These are phyloP conservation scores for Sakesphorus luctuosus DNA, from an alignment of 2,113 vertebrate species.

Conservation along the genomic window DNA sequence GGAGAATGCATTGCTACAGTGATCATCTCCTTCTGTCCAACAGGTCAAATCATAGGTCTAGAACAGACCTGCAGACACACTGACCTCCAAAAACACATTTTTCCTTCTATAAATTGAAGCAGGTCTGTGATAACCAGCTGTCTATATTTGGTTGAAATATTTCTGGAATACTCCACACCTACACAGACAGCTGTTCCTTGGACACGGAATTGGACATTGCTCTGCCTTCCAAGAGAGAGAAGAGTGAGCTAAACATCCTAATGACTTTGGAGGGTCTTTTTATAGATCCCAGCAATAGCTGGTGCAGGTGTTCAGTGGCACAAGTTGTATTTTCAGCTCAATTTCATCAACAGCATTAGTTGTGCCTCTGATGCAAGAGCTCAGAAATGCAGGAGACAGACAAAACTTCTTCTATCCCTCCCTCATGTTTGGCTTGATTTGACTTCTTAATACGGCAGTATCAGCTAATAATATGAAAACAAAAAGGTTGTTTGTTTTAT, in stretches of 20 bases:
- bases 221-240: neutral
- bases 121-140: neutral
- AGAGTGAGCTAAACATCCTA: neutral
- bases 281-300: neutral
- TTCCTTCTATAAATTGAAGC: neutral
- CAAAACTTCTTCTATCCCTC: neutral
- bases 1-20: too few relatives aligned
- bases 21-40: neutral
- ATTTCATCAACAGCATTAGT: neutral
- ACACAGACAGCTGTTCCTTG: neutral
- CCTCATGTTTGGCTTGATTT: neutral
- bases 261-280: neutral
- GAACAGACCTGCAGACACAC: neutral
- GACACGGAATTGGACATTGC: neutral
- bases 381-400: neutral
- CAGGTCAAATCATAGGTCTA: neutral
- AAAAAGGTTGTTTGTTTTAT: neutral
- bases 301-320: neutral
- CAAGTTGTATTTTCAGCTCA: neutral
- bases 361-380: neutral
- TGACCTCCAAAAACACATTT: neutral
- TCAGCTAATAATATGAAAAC: neutral
- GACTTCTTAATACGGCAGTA: neutral
- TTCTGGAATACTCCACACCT: neutral
- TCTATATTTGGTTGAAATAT: neutral